Base-by-base conservation (phyloP, 2,888 invertebrate species). In the Desoria tigrina region DNA sequence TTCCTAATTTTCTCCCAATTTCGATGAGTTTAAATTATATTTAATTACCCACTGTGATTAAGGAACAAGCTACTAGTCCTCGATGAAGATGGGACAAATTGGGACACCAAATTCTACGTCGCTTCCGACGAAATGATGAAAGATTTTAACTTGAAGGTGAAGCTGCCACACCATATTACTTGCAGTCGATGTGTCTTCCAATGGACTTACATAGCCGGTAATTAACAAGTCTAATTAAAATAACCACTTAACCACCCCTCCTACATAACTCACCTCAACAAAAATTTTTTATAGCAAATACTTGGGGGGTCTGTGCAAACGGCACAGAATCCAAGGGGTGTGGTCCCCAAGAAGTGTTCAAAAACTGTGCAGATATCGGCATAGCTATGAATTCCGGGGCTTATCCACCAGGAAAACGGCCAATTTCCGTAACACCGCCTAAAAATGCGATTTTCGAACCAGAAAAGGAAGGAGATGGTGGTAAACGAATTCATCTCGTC, bases 131-230 rank as follows among this genome's bases (percentile, higher is more conserved):
- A 24, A 26, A 23, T 51, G 51, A 81, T 82, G 67, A 83, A 79
- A n/a, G 79, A 81, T 53, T 86, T 86, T 75, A 84, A 86, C 61
- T 92, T 92, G 79, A 84, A 86, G 71, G 90, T 93, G 0, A 84
- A 87, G 2, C 82, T 94, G 57, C 94, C 94, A 0, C 84, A 90
- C 0, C 91, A 89, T 77, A 80, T 94, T 2, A 91, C 91, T 0
- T 94, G 94, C 78, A 87, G 89, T 0, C 92, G 92, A 77, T 94
- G 94, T 78, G 90, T 94, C 3, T 79, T 94, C n/a, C 93, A 94
- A 79, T 94, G 94, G 94, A 92, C 88, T 64, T 94, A 94, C 79
- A 90, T 88, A 75, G 92, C 94, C 64, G 90, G 90, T 85, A 77
- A 69, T 32, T 27, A 24, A n/a, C n/a, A n/a, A n/a, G 51, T 23